Conservation (phyloP, 2,888 invertebrate genomes). For the Dorcus parallelipipedus region DNA sequence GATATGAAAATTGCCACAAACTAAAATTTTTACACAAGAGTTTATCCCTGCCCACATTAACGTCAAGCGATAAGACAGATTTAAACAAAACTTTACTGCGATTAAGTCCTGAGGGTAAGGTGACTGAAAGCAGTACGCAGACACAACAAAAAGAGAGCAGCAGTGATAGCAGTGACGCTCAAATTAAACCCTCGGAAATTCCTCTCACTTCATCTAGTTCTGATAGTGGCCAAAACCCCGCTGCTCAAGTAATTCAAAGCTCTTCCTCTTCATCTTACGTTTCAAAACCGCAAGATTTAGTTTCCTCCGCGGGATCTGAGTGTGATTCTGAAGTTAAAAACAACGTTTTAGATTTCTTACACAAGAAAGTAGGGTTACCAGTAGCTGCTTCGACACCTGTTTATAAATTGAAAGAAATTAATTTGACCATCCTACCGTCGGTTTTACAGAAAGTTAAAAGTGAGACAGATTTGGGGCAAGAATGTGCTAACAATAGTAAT, state of each 20-base stretch:
- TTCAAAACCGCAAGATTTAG: not conserved
- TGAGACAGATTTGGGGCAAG: too few species aligned
- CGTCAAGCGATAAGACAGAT: constrained; percentile 10
- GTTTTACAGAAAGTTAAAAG: too few species aligned
- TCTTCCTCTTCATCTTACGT: constrained; percentile 12
- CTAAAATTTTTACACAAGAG: constrained; percentile 41
- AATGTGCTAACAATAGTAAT: not conserved
- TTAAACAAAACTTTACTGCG: constrained; percentile 11
- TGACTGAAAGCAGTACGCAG: constrained; percentile 1
- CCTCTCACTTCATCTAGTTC: constrained; percentile 5
- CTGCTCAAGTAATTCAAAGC: constrained; percentile 9
- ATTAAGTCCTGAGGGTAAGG: constrained; percentile 16
- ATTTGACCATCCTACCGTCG: too few species aligned
- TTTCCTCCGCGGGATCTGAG: constrained; percentile 3
- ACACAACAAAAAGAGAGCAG: not conserved
- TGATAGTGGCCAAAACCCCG: not conserved
- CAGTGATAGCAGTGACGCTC: too few species aligned
- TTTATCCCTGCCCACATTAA: constrained; percentile 39
- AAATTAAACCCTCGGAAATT: not conserved
- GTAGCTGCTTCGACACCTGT: constrained; percentile 29
- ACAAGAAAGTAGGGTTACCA: constrained; percentile 24
- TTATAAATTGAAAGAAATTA: not conserved
- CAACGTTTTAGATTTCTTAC: constrained; percentile 10
- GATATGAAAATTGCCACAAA: constrained; percentile 55
- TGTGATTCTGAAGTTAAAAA: constrained; percentile 10